A percentile compares a stretch with the other conserved stretches of the same genome.
Evolutionary conservation across 1,140 invertebrate genomes (phyloP).

Genomic region (Liolophura sinensis): DNA sequence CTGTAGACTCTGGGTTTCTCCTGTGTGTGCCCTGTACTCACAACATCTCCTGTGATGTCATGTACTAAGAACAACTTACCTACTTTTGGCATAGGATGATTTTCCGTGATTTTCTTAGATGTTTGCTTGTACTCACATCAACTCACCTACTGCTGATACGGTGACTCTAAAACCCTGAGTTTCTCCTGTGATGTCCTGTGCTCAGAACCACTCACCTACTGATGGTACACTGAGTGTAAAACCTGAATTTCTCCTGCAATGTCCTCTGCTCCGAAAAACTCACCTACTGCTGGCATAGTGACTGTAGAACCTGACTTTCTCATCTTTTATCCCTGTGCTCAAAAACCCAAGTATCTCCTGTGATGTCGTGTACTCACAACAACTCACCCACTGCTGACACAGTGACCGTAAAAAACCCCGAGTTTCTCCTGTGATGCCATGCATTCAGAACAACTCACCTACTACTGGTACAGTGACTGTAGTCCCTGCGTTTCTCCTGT

Average conservation of each 20-base stretch:
- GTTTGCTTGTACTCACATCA: too few relatives aligned
- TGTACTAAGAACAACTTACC: conserved; percentile 12
- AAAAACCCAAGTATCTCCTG: neutral
- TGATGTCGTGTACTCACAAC: too few relatives aligned
- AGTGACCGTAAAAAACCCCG: too few relatives aligned
- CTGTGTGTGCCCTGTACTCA: too few relatives aligned
- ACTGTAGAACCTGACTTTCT: neutral
- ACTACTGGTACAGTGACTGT: neutral
- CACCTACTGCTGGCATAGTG: too few relatives aligned
- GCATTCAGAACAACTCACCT: neutral
- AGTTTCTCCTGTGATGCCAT: too few relatives aligned
- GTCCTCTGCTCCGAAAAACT: too few relatives aligned
- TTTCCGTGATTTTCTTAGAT: too few relatives aligned
- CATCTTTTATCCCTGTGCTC: neutral
- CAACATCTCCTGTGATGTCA: neutral
- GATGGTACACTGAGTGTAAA: too few relatives aligned
- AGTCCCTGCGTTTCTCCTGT: neutral
- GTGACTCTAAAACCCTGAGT: conserved; percentile 1
- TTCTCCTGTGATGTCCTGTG: neutral
- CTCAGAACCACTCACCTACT: conserved; percentile 14
- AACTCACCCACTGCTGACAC: too few relatives aligned
- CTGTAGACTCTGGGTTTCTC: conserved; percentile 18
- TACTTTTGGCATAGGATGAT: neutral
- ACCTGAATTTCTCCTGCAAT: neutral
- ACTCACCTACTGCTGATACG: too few relatives aligned